Percentiles rank a stretch among this genome's conserved stretches.
phyloP scores from a whole-genome alignment of 2,113 vertebrate genomes.

The Aspidoscelis tigris region DNA sequence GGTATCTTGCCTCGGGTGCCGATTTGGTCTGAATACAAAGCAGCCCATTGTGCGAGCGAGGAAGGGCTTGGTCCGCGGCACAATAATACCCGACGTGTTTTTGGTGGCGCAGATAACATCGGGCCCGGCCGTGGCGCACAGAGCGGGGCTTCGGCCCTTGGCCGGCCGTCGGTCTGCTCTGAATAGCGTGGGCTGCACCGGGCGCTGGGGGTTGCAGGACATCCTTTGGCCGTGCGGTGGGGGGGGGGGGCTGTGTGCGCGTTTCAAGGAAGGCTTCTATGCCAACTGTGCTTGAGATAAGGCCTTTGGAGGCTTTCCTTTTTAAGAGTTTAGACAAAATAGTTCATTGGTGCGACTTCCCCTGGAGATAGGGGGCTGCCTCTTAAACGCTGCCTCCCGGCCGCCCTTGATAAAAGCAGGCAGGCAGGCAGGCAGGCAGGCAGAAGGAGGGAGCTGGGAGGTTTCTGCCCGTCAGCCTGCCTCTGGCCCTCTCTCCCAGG shows the following conservation, averaged over 20 bases:
- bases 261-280: constrained; percentile 13
- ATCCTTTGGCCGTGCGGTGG: constrained; percentile 67
- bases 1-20: constrained; percentile 39
- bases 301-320: constrained; percentile 67
- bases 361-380: constrained; percentile 68
- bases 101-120: constrained; percentile 82
- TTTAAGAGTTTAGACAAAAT: constrained; percentile 76
- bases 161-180: constrained; percentile 54
- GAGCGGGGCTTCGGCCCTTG: constrained; percentile 54
- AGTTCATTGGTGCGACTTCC: constrained; percentile 78
- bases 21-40: constrained; percentile 51
- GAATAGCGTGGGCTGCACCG: constrained; percentile 61
- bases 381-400: constrained; percentile 64
- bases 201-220: constrained; percentile 58
- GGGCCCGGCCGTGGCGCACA: constrained; percentile 54
- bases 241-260: constrained; percentile 44
- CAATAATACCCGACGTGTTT: constrained; percentile 79
- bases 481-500: not conserved
- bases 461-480: not conserved
- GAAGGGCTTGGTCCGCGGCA: constrained; percentile 91
- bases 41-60: constrained; percentile 84
- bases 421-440: constrained; percentile 46
- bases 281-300: constrained; percentile 74
- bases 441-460: not conserved
- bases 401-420: constrained; percentile 54